Evolutionary conservation across 2,797 vertebrate species (phyloP).

Genomic region (Hydrolagus colliei): DNA sequence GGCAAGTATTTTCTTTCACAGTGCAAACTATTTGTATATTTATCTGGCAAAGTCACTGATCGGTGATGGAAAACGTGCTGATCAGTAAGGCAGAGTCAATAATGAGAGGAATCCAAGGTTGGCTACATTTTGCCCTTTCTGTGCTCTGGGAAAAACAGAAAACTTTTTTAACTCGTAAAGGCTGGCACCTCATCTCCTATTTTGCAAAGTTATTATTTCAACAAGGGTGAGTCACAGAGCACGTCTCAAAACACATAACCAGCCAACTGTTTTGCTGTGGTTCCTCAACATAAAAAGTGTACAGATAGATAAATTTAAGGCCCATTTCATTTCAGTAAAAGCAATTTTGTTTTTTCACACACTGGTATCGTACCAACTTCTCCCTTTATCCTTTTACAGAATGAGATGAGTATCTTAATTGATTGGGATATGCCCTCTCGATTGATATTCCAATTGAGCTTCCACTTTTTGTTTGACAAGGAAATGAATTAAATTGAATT

Average conservation of each 20-base stretch:
- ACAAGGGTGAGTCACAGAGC: slow-evolving; percentile 10
- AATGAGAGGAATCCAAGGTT: neutral
- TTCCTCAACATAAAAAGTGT: slow-evolving; percentile 1
- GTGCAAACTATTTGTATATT: neutral
- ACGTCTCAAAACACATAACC: neutral
- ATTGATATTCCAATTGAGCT: neutral
- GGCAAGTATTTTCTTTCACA: neutral
- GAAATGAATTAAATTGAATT: neutral
- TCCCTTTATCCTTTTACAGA: neutral
- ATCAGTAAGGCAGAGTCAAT: slow-evolving; percentile 7
- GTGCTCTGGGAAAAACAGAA: neutral
- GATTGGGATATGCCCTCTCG: neutral
- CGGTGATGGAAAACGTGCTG: neutral
- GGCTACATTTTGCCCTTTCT: neutral
- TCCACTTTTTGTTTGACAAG: neutral
- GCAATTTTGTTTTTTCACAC: neutral
- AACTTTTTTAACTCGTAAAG: neutral
- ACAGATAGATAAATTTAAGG: neutral
- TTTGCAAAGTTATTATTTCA: neutral
- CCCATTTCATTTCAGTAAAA: neutral
- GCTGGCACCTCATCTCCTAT: neutral
- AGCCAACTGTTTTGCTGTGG: neutral
- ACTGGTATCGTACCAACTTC: neutral
- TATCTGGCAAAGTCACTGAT: neutral
- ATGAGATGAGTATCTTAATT: neutral